Evolutionary conservation across 2,888 invertebrate species (phyloP).

Genomic region (Caenorhabditis panamensis): DNA sequence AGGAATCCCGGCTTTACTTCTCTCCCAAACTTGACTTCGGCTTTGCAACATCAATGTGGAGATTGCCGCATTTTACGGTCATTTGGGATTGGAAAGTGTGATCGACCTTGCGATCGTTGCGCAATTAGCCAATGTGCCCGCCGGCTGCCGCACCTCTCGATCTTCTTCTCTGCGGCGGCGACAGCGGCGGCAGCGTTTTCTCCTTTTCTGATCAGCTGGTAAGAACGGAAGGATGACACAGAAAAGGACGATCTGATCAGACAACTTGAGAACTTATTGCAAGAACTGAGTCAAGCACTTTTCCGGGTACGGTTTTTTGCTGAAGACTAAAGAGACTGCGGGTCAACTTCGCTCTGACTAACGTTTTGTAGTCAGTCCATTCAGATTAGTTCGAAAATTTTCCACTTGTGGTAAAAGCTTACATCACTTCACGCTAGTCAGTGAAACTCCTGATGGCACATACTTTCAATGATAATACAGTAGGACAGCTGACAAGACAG

Average conservation of each 20-base stretch:
- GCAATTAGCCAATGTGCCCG: conserved; percentile 63
- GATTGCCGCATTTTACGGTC: conserved; percentile 59
- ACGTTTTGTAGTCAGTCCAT: too few relatives aligned
- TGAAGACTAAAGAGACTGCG: background rate
- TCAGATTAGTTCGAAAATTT: too few relatives aligned
- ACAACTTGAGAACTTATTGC: background rate
- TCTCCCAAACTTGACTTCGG: background rate
- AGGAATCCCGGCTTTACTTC: too few relatives aligned
- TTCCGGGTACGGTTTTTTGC: background rate
- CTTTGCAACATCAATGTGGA: conserved; percentile 44
- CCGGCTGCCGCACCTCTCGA: conserved; percentile 54
- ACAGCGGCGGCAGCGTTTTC: conserved; percentile 37
- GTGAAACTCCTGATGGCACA: too few relatives aligned
- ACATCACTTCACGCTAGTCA: too few relatives aligned
- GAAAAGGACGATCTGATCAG: conserved; percentile 21
- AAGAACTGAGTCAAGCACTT: conserved; percentile 25
- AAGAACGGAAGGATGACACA: conserved; percentile 41
- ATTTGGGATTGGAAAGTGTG: conserved; percentile 59
- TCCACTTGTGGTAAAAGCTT: too few relatives aligned
- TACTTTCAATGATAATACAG: too few relatives aligned
- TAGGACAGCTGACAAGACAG: background rate
- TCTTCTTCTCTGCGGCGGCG: conserved; percentile 23
- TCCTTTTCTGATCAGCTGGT: conserved; percentile 52
- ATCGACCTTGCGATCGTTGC: conserved; percentile 63
- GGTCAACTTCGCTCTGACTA: too few relatives aligned